Evolutionary conservation across 2,797 vertebrate species (phyloP), one percentile per base, ranked within the genome.

Genomic region (Phataginus tetradactyla): DNA sequence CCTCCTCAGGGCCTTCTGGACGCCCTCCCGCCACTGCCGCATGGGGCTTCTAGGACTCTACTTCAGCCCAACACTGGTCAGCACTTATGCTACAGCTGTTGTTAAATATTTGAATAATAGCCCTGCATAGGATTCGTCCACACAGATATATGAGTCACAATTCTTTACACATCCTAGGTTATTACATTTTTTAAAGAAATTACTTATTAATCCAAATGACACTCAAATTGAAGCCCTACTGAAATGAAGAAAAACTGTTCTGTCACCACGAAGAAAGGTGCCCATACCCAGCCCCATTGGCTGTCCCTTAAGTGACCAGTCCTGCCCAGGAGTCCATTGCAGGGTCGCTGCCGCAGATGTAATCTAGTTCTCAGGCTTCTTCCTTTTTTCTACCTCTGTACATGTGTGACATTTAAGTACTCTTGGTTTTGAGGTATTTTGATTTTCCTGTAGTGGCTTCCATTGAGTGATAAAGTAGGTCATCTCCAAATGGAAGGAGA

Each of bases 191-290:
- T 34, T 10, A 79, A 89, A 72, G 69, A 66, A 87, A 83, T 68
- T 83, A 64, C 59, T 84, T 96, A 71, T 93, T 91, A 91, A 51
- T 53, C 32, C 34, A 51, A 64, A 69, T 72, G 13, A 91, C 89
- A 42, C 32, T 79, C 69, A 71, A 79, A 59, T 91, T 80, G 29
- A 93, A 83, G 80, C 87, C 89, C 45, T 87, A n/a, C 37, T 94
- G 32, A 84, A 29, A 34, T 51, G 57, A 83, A 91, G 42, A 94
- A 49, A 66, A 92, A 51, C 71, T 51, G 71, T 68, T 88, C 69
- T 4, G 57, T 17, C 21, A 55, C 37, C 23, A 69, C 2, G 0
- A 87, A 51, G 37, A 95, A 64, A 57, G 37, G 10, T 7, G 21
- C 66, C 32, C 68, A 53, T 68, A 13, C n/a, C 34, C 42, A 64